Percentiles rank a stretch among this genome's conserved stretches.
phyloP scores from a whole-genome alignment of 2,797 vertebrate species.

The Halcyon leucocephala region DNA sequence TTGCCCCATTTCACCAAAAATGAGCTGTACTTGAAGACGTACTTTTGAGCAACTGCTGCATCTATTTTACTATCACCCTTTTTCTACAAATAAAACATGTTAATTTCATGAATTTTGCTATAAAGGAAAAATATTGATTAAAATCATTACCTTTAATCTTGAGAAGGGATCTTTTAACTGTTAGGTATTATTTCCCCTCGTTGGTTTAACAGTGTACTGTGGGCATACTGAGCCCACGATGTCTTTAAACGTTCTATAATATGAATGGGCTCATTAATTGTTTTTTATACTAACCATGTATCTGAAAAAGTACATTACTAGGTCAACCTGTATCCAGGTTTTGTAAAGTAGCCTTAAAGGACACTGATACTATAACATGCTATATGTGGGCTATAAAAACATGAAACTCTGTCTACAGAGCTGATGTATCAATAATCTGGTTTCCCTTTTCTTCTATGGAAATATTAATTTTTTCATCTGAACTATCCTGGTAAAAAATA shows the following conservation, averaged over 20 bases:
- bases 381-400: background rate
- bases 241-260: background rate
- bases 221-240: background rate
- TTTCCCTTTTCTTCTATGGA: background rate
- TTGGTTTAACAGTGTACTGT: background rate
- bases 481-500: background rate
- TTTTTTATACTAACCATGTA: background rate
- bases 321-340: background rate
- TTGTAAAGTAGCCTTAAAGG: background rate
- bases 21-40: background rate
- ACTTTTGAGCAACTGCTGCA: background rate
- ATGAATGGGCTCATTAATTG: background rate
- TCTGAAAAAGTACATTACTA: background rate
- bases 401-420: background rate
- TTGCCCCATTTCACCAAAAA: background rate
- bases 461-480: background rate
- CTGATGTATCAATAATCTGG: background rate
- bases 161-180: background rate
- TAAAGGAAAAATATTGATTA: slow-evolving; percentile 21
- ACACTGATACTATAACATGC: background rate
- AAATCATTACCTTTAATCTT: background rate
- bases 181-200: background rate
- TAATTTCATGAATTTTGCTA: background rate
- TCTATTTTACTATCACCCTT: background rate
- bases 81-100: slow-evolving; percentile 19